These are phyloP conservation scores for Amphiprion ocellaris DNA, from an alignment of 2,113 vertebrate species.

Conservation along the genomic window DNA sequence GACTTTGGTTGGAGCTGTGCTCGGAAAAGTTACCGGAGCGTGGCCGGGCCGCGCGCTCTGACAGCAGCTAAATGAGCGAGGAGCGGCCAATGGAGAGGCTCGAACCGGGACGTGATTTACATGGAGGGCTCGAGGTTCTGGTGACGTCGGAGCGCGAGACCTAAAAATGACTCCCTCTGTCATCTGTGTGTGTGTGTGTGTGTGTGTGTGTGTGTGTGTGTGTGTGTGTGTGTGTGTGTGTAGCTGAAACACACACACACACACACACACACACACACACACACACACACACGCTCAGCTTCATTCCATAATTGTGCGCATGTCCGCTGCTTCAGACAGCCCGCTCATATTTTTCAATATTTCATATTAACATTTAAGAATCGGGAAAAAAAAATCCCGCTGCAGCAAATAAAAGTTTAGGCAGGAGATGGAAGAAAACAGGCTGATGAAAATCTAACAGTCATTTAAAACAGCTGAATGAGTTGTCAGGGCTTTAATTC, in stretches of 20 bases:
- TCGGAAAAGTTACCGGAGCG: slow-evolving; percentile 79
- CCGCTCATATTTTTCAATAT: no score
- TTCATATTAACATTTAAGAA: no score
- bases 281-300: slow-evolving; percentile 28
- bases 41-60: slow-evolving; percentile 89
- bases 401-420: neutral
- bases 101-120: slow-evolving; percentile 88
- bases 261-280: slow-evolving; percentile 17
- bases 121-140: slow-evolving; percentile 86
- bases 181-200: slow-evolving; percentile 39
- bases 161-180: slow-evolving; percentile 71
- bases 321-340: neutral
- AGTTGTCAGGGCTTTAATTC: no score
- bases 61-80: slow-evolving; percentile 91
- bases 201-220: no score
- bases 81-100: slow-evolving; percentile 89
- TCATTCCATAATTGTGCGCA: slow-evolving; percentile 5
- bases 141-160: slow-evolving; percentile 89
- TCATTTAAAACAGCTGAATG: no score
- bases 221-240: slow-evolving; percentile 7
- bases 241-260: slow-evolving; percentile 16
- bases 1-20: slow-evolving; percentile 73
- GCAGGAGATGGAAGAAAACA: no score
- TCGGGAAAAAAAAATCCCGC: no score
- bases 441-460: no score